A percentile compares a stretch with the other conserved stretches of the same genome.
Evolutionary conservation across 2,888 invertebrate genomes (phyloP).

Genomic region (Hyposoter dolosus): DNA sequence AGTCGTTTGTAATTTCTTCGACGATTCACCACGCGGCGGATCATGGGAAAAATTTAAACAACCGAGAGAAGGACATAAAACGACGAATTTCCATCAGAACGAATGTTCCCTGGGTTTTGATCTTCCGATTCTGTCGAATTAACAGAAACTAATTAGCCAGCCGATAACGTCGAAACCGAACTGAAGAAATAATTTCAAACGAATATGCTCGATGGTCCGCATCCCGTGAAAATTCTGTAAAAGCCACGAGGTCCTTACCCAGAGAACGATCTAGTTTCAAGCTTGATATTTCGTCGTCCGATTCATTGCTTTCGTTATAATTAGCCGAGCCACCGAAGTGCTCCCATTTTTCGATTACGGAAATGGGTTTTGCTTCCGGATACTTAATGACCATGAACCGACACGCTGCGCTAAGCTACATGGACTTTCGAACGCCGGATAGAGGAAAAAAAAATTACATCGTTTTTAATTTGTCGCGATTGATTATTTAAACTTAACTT

Average conservation of each 20-base stretch:
- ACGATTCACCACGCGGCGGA: neutral
- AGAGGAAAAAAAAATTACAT: neutral
- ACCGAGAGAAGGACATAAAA: neutral
- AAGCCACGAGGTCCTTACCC: neutral
- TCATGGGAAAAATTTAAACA: neutral
- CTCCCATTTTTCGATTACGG: slow-evolving; percentile 25
- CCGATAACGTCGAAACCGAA: neutral
- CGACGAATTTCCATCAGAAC: neutral
- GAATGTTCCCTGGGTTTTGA: neutral
- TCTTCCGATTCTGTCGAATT: neutral
- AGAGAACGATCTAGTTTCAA: neutral
- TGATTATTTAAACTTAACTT: too few species aligned
- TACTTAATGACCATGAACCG: slow-evolving; percentile 55
- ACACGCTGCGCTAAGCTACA: slow-evolving; percentile 5
- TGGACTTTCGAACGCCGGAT: neutral
- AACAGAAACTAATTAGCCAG: neutral
- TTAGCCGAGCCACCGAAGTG: neutral
- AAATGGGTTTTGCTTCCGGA: slow-evolving; percentile 19
- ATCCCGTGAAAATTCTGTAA: neutral
- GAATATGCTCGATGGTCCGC: neutral
- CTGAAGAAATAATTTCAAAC: neutral
- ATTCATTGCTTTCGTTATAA: neutral
- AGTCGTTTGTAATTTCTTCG: neutral
- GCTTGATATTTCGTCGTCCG: neutral
- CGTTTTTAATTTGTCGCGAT: too few species aligned